Evolutionary conservation across 1,140 invertebrate species (phyloP).

Genomic region (Penaeus japonicus): DNA sequence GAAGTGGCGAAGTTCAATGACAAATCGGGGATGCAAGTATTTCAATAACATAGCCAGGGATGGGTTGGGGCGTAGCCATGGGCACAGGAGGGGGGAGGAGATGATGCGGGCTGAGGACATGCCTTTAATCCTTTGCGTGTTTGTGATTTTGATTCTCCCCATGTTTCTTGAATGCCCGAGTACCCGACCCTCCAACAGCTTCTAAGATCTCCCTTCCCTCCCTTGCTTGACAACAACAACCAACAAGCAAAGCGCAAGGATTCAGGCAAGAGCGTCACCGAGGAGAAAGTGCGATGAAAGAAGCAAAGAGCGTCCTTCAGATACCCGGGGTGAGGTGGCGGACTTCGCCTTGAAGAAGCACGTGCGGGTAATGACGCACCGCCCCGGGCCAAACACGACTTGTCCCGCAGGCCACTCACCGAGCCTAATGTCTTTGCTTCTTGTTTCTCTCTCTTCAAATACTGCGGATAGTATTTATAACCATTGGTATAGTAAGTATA

Average conservation of each 20-base stretch:
- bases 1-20: too few relatives aligned
- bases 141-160: neutral
- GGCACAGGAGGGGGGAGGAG: too few relatives aligned
- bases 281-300: neutral
- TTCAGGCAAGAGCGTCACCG: too few relatives aligned
- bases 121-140: too few relatives aligned
- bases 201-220: neutral
- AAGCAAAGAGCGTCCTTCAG: conserved; percentile 36
- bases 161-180: neutral
- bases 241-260: too few relatives aligned
- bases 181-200: neutral
- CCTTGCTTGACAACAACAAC: neutral
- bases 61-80: too few relatives aligned
- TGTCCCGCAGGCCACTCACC: conserved; percentile 12
- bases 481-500: too few relatives aligned
- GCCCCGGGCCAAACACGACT: conserved; percentile 37
- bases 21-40: too few relatives aligned
- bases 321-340: conserved; percentile 22
- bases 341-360: conserved; percentile 50
- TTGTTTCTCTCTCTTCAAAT: neutral
- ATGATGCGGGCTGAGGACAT: too few relatives aligned
- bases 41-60: too few relatives aligned
- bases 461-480: too few relatives aligned
- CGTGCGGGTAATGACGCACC: conserved; percentile 49
- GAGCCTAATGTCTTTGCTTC: neutral